These are phyloP conservation scores for Drosophila repletoides DNA, from an alignment of 1,140 invertebrate genomes.

Conservation along the genomic window DNA sequence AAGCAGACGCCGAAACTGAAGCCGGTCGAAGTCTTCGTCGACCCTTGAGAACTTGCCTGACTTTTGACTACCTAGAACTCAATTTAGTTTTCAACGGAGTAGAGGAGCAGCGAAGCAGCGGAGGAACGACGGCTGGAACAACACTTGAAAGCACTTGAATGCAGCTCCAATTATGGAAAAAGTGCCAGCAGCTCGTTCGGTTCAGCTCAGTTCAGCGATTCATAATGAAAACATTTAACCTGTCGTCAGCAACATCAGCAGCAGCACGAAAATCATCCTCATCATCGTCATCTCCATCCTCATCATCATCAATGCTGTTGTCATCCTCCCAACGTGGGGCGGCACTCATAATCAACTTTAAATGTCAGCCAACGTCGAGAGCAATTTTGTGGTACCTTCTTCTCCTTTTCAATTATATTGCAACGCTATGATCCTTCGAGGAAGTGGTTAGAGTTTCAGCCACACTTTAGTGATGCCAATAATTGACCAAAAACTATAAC, in stretches of 20 bases:
- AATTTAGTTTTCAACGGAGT: slow-evolving; percentile 70
- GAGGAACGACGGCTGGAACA: slow-evolving; percentile 23
- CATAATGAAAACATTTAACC: slow-evolving; percentile 81
- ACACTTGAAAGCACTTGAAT: slow-evolving; percentile 66
- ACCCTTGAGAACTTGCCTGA: slow-evolving; percentile 23
- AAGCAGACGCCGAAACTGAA: not conserved
- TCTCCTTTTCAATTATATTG: slow-evolving; percentile 67
- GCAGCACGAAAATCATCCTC: slow-evolving; percentile 43
- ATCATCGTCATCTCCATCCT: not conserved
- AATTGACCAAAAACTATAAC: too few species aligned
- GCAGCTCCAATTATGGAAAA: slow-evolving; percentile 74
- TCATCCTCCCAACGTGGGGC: slow-evolving; percentile 17
- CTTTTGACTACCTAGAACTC: slow-evolving; percentile 61
- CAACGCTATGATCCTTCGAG: slow-evolving; percentile 70
- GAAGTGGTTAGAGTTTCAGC: slow-evolving; percentile 45
- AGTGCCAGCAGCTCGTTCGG: slow-evolving; percentile 36
- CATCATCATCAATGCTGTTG: not conserved
- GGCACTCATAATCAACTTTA: slow-evolving; percentile 54
- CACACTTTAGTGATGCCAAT: too few species aligned
- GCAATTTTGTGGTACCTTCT: slow-evolving; percentile 48
- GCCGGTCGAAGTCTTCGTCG: slow-evolving; percentile 2
- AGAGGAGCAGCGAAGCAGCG: slow-evolving; percentile 2
- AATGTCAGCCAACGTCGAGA: slow-evolving; percentile 42
- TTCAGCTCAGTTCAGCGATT: slow-evolving; percentile 54
- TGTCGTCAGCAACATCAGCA: slow-evolving; percentile 63